Percentiles rank a stretch among this genome's conserved stretches.
phyloP scores from a whole-genome alignment of 2,888 invertebrate species.

The Strigamia maritima region DNA sequence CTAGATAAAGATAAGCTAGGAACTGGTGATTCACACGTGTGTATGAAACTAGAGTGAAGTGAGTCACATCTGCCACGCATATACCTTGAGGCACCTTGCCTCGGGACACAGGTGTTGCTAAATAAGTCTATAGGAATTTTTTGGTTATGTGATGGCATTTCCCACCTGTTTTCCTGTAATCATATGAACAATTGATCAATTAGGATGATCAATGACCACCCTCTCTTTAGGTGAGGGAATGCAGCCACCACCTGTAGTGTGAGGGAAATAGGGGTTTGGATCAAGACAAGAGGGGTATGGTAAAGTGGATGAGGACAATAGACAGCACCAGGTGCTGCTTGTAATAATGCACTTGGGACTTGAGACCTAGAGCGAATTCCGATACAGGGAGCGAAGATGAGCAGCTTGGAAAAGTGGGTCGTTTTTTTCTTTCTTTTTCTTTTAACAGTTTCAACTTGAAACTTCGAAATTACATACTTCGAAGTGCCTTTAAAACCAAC shows the following conservation, averaged over 20 bases:
- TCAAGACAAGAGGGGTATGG: constrained; percentile 25
- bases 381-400: not conserved
- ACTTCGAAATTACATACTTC: not conserved
- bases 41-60: not conserved
- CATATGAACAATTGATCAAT: constrained; percentile 26
- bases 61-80: not conserved
- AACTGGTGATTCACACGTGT: not conserved
- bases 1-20: not conserved
- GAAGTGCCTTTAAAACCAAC: not conserved
- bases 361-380: not conserved
- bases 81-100: not conserved
- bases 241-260: constrained; percentile 24
- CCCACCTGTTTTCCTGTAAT: constrained; percentile 34
- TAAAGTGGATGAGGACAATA: constrained; percentile 29
- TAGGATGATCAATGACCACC: constrained; percentile 26
- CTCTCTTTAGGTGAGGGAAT: not conserved
- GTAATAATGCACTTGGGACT: constrained; percentile 13
- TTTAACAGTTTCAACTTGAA: not conserved
- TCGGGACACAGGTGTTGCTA: constrained; percentile 4
- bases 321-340: constrained; percentile 25
- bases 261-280: constrained; percentile 13
- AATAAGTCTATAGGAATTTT: not conserved
- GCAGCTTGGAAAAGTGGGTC: constrained; percentile 20
- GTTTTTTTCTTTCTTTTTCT: not conserved
- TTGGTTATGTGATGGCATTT: constrained; percentile 32